Evolutionary conservation across 1,140 invertebrate species (phyloP), one percentile per base, ranked within the genome.

Genomic region (Maconellicoccus hirsutus): DNA sequence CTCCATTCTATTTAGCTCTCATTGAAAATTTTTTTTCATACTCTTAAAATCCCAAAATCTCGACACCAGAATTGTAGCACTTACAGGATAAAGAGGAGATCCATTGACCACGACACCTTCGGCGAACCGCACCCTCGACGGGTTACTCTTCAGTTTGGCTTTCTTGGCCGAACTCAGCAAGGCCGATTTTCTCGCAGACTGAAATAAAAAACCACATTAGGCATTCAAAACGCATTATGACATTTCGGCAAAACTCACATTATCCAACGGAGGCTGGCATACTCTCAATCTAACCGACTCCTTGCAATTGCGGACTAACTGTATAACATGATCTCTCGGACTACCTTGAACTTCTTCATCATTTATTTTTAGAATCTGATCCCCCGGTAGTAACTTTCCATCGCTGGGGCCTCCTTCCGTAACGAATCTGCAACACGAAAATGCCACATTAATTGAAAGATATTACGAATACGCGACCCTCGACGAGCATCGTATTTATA

Each of bases 41-140:
- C n/a, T n/a, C n/a, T n/a, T n/a, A n/a, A n/a, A n/a, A n/a, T n/a
- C n/a, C n/a, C n/a, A n/a, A n/a, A n/a, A n/a, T n/a, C n/a, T n/a
- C n/a, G n/a, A n/a, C n/a, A n/a, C n/a, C n/a, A n/a, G n/a, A n/a
- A n/a, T n/a, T n/a, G n/a, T n/a, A n/a, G n/a, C n/a, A n/a, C n/a
- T n/a, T 38, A 73, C 14, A 19, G 19, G 29, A 26, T 22, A 25
- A 52, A 86, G 87, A 1, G 87, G 87, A 0, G 88, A 86, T 72
- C 90, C 91, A 82, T 93, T 94, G 70, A 93, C 86, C 77, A 90
- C 88, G 22, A 94, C 91, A 70, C 90, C 89, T 80, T 94, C 91
- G 0, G 92, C 91, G 77, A 95, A 94, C 19, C 92, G 80, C 0
- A 94, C 92, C 71, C 91, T 82, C n/a, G 89, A 90, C 10, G 92